Conservation (phyloP, 2,888 invertebrate species). For the Empis livida region DNA sequence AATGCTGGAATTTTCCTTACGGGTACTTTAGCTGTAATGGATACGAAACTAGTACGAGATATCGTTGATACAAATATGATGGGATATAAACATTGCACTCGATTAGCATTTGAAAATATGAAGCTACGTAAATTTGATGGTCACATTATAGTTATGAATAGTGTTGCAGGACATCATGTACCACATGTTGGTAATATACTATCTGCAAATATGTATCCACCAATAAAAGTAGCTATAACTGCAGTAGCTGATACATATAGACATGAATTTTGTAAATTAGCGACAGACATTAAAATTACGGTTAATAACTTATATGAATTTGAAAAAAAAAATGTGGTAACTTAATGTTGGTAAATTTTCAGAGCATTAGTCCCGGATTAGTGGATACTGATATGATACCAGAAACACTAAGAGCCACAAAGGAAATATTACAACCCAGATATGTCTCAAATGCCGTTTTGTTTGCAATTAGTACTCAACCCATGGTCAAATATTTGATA, state of each 20-base stretch:
- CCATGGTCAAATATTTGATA: constrained; percentile 16
- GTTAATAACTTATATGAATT: constrained; percentile 16
- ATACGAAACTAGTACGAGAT: constrained; percentile 19
- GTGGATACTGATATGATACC: constrained; percentile 8
- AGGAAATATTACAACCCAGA: constrained; percentile 14
- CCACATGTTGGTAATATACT: constrained; percentile 9
- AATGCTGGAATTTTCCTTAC: constrained; percentile 40
- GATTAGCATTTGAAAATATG: constrained; percentile 37
- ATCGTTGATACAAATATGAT: constrained; percentile 38
- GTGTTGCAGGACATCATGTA: constrained; percentile 24
- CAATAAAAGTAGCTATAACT: constrained; percentile 26
- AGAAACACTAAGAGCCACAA: constrained; percentile 12
- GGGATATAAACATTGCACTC: constrained; percentile 37
- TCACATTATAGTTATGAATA: constrained; percentile 37
- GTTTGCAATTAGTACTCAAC: constrained; percentile 23
- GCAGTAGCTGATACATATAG: constrained; percentile 27
- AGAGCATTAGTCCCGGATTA: constrained; percentile 11
- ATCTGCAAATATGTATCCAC: constrained; percentile 24
- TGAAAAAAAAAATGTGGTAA: neutral
- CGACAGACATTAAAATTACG: constrained; percentile 23
- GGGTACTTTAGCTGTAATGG: constrained; percentile 24
- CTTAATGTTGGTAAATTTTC: neutral
- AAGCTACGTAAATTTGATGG: constrained; percentile 29
- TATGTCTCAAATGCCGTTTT: constrained; percentile 20
- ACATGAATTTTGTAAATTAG: constrained; percentile 25